Percentiles rank a stretch among this genome's conserved stretches.
phyloP scores from a whole-genome alignment of 1,140 invertebrate genomes.

The Drosophila lini region DNA sequence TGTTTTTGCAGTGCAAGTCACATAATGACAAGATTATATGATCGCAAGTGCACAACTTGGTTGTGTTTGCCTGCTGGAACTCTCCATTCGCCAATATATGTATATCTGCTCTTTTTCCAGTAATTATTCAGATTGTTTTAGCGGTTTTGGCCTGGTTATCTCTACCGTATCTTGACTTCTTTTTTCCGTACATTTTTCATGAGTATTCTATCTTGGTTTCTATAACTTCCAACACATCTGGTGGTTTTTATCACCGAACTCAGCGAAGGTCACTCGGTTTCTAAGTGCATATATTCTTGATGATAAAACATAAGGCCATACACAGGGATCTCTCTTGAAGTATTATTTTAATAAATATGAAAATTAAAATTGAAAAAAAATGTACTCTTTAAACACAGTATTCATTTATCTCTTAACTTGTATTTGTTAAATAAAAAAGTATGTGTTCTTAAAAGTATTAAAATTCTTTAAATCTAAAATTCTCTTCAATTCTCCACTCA shows the following conservation, averaged over 20 bases:
- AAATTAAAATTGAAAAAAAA: no score
- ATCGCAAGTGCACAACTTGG: constrained; percentile 29
- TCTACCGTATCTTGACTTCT: background rate
- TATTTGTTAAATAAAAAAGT: background rate
- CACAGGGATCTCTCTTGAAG: background rate
- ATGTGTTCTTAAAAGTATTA: accelerated
- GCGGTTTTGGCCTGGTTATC: background rate
- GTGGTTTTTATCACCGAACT: constrained; percentile 4
- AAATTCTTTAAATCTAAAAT: no score
- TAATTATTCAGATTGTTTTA: constrained; percentile 4
- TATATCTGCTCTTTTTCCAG: constrained; percentile 1
- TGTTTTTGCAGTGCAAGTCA: constrained; percentile 45
- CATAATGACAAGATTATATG: constrained; percentile 52
- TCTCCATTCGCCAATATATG: background rate
- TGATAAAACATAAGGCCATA: constrained; percentile 18
- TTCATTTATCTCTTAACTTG: background rate
- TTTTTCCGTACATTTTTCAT: background rate
- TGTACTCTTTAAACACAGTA: no score
- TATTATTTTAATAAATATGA: background rate
- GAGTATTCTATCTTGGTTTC: constrained; percentile 4
- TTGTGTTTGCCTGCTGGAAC: constrained; percentile 11
- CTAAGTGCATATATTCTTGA: constrained; percentile 13
- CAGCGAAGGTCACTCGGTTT: constrained; percentile 24
- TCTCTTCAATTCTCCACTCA: background rate
- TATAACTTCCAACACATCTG: constrained; percentile 12